Evolutionary conservation across 2,797 vertebrate species (phyloP).

Genomic region (Eulemur albifrons): DNA sequence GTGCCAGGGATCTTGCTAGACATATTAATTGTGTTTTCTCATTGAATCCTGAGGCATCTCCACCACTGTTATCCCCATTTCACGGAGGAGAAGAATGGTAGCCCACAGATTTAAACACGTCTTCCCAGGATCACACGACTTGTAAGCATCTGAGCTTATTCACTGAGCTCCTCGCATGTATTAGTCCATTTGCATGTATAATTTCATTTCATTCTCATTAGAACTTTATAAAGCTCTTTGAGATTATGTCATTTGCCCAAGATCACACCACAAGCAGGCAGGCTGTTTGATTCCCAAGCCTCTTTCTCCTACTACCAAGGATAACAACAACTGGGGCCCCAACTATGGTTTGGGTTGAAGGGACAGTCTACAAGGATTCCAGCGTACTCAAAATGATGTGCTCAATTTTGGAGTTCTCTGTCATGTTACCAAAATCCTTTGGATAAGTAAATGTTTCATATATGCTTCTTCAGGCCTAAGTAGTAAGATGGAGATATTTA

Average conservation of each 20-base stretch:
- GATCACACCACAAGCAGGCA: neutral
- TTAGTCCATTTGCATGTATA: neutral
- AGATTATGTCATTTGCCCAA: neutral
- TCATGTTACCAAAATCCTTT: neutral
- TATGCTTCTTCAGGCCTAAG: neutral
- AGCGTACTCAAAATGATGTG: neutral
- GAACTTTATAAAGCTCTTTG: neutral
- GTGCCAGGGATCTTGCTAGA: neutral
- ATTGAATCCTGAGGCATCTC: too few relatives aligned
- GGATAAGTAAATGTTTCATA: neutral
- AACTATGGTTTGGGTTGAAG: neutral
- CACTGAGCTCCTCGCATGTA: fast-evolving
- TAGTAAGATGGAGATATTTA: neutral
- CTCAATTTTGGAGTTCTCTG: neutral
- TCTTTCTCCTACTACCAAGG: neutral
- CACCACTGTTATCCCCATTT: neutral
- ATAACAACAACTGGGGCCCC: too few relatives aligned
- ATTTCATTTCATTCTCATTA: neutral
- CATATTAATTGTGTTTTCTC: fast-evolving
- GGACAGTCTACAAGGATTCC: neutral
- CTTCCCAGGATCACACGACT: neutral
- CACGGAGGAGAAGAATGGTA: neutral
- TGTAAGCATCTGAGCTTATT: neutral
- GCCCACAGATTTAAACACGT: neutral
- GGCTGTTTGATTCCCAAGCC: neutral